Evolutionary conservation across 2,888 invertebrate species (phyloP).

Genomic region (Argyresthia goedartella): DNA sequence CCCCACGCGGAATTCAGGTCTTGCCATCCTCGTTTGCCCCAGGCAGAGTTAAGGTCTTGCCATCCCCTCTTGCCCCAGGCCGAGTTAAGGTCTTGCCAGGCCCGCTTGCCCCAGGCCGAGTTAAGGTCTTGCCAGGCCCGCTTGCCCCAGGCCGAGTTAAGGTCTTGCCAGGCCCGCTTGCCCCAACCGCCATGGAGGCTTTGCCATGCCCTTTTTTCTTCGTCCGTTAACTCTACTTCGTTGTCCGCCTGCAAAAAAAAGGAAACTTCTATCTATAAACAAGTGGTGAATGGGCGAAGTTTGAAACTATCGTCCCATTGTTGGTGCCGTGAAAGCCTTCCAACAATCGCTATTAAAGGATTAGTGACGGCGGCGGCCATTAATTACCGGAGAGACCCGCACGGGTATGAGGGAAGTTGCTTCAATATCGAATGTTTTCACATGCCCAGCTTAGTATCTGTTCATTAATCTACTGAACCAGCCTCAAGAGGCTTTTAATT

Average conservation of each 20-base stretch:
- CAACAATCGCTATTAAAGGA: no score
- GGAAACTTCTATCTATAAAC: no score
- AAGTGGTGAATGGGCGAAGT: no score
- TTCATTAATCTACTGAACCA: no score
- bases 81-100: slow-evolving; percentile 60
- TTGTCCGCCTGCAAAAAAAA: slow-evolving; percentile 37
- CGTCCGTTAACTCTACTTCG: slow-evolving; percentile 59
- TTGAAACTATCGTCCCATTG: no score
- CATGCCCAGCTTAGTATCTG: no score
- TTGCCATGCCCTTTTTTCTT: slow-evolving; percentile 74
- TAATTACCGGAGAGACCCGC: no score
- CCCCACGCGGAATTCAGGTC: slow-evolving; percentile 65
- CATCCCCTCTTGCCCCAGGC: slow-evolving; percentile 74
- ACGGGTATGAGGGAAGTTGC: no score
- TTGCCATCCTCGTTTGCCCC: slow-evolving; percentile 74
- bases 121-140: slow-evolving; percentile 41
- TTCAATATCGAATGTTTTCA: no score
- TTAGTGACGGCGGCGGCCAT: no score
- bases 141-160: slow-evolving; percentile 55
- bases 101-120: slow-evolving; percentile 66
- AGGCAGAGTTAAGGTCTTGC: slow-evolving; percentile 66
- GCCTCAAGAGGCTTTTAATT: no score
- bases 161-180: slow-evolving; percentile 71
- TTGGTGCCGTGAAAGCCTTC: no score
- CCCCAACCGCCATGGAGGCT: slow-evolving; percentile 58